phyloP scores from a whole-genome alignment of 2,113 vertebrate genomes.

The Cyphomyrus plagiostoma region DNA sequence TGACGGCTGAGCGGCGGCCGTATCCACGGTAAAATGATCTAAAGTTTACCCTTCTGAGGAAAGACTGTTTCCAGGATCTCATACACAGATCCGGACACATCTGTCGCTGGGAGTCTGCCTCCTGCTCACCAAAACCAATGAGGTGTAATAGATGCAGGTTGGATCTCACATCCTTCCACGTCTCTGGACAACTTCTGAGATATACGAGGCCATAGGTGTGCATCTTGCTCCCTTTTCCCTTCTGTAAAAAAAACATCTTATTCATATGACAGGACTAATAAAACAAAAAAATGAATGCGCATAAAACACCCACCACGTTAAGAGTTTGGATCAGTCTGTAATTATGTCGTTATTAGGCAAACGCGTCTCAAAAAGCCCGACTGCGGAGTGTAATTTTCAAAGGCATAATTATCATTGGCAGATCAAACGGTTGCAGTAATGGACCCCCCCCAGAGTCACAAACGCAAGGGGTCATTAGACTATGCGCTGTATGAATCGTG shows the following conservation, averaged over 20 bases:
- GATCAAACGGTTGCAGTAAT: slow-evolving; percentile 10
- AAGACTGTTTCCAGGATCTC: neutral
- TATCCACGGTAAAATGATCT: neutral
- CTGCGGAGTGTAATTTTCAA: slow-evolving; percentile 2
- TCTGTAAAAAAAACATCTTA: neutral
- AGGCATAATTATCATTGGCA: neutral
- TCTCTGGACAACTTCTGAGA: slow-evolving; percentile 1
- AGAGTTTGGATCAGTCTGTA: neutral
- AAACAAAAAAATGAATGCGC: neutral
- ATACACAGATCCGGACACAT: neutral
- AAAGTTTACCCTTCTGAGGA: neutral
- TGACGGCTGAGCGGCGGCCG: neutral
- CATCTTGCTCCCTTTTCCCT: neutral
- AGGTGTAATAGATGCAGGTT: neutral
- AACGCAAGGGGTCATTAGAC: neutral
- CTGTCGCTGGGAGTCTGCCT: neutral
- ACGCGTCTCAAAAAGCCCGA: neutral
- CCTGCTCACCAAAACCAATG: neutral
- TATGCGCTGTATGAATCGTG: neutral
- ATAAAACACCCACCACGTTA: neutral
- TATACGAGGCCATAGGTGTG: neutral
- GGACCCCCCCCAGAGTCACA: neutral
- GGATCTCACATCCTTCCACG: neutral
- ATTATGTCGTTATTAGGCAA: neutral
- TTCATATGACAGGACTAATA: neutral